Evolutionary conservation across 2,888 invertebrate genomes (phyloP), one percentile per base, ranked within the genome.

Genomic region (Trilocha varians): DNA sequence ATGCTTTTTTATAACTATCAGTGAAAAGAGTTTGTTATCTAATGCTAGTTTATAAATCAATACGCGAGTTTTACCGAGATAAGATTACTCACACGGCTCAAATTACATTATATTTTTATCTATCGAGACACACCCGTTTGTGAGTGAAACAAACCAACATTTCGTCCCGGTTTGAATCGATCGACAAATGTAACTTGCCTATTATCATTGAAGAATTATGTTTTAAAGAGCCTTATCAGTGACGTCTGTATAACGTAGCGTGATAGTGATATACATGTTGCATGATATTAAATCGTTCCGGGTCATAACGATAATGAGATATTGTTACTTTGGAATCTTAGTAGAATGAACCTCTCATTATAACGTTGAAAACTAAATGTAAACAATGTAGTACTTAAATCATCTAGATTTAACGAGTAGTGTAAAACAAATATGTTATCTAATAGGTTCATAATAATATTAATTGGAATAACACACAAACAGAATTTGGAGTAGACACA

Each of bases 231-330:
- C 38, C 36, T 46, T 55, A 52, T 49, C 52, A 36, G 40, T 52
- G 49, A 52, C 50, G 50, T 48, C 13, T 44, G 46, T 43, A 16
- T 39, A 36, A 32, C 36, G 25, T 39, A 36, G 32, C n/a, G 16
- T 38, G 49, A 46, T 49, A 50, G 41, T 50, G 45, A 47, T 45
- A 48, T 48, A 38, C 14, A 5, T 25, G 18, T 48, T 43, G 43
- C 44, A 46, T 49, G 36, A 39, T 41, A 36, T 40, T 44, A 13
- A 38, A 48, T 52, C 50, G 53, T 57, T 60, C 57, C 57, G 62
- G 61, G 59, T 61, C 57, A 57, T 44, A 46, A 48, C 39, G 47
- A 53, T 54, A 46, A 43, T 42, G 45, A 48, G 39, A 44, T 39
- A 47, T 44, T 41, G 16, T 41, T 34, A 37, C 40, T 34, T 37